Base-by-base conservation (phyloP, 53 echinoderm and acorn worm genomes). In the Luidia sarsii region DNA sequence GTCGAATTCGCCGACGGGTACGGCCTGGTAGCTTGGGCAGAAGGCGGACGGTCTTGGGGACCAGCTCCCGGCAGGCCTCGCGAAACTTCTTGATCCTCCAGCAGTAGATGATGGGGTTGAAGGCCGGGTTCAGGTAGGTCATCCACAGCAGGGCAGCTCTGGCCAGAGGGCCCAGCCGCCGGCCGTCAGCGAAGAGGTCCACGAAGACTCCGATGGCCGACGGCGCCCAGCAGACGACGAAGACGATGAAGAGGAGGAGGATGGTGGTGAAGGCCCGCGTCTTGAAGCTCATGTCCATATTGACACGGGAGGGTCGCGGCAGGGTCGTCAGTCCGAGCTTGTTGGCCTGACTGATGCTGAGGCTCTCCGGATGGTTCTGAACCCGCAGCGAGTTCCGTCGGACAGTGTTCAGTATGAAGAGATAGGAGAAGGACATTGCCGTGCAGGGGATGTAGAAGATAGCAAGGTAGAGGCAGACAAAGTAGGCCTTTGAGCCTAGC, bases 1-100 rank as follows among this genome's bases (percentile, higher is more conserved):
- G 99, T 49, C 94, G 70, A 20, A 99, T 94, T 61, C 99, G 49
- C 45, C 99, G 85, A 48, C 87, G 85, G 31, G 99, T 94, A 68
- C 94, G 73, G 21, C 91, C 94, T 0, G 99, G 99, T 33, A 94
- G 62, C 65, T 92, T 91, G 29, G 99, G 99, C 84, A 99, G 85
- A 65, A 99, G 82, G 21, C 90, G 89, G 81, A 91, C 91, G 1
- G 94, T 91, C 82, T 91, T 94, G 25, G 99, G 99, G 21, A 88
- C 89, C n/a, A 99, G 57, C 64, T 99, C 99, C 4, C 88, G 84
- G 74, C 99, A 99, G 20, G 99, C 99, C 34, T 99, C 99, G 3
- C 99, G 94, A 39, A 99, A 99, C 67, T 99, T 99, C 57, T 99
- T 99, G 60, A 99, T 99, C 33, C 99, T 79, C 99, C 94, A 99